Evolutionary conservation across 2,113 vertebrate genomes (phyloP), one percentile per base, ranked within the genome.

Genomic region (Pycnonotus jocosus): DNA sequence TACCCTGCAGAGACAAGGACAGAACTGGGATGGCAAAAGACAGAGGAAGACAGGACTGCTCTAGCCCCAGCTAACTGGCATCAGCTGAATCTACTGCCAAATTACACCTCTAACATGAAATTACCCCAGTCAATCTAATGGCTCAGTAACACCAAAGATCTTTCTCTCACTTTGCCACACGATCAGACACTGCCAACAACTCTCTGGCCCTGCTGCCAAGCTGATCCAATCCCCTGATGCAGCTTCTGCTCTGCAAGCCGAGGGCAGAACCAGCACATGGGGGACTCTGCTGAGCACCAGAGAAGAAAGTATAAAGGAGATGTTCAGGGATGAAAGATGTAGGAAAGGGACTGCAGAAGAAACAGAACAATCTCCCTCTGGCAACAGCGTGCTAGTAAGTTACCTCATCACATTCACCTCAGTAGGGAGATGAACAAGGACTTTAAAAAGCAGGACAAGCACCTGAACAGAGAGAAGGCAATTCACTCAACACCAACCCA

Each of bases 221-320:
- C 15, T 79, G 42, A 74, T 25, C 50, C 58, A 68, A 37, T 4
- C 30, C 48, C 44, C 30, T 11, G 14, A 53, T 1, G 31, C 62
- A 76, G 57, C 23, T 38, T 23, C 11, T 6, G 7, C 27, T 71
- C 61, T 61, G 38, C n/a, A 53, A 79, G 37, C 47, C 24, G 24
- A 0, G 7, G 79, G 28, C 27, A 54, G 16, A 54, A 53, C 15
- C 73, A 45, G 40, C 15, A 18, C 0, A 0, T 6, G 27, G 1
- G 2, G 9, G 9, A 62, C 13, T 9, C 37, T 38, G 18, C 1
- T 68, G 53, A 69, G 31, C 28, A 18, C 35, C 58, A 64, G n/a
- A 24, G 28, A 33, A 65, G 65, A 42, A 50, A 20, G 15, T 1
- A 40, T 30, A 37, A 3, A 25, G 10, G 38, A 10, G 16, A 80